Evolutionary conservation across 2,888 invertebrate species (phyloP).

Genomic region (Nomada fabriciana): DNA sequence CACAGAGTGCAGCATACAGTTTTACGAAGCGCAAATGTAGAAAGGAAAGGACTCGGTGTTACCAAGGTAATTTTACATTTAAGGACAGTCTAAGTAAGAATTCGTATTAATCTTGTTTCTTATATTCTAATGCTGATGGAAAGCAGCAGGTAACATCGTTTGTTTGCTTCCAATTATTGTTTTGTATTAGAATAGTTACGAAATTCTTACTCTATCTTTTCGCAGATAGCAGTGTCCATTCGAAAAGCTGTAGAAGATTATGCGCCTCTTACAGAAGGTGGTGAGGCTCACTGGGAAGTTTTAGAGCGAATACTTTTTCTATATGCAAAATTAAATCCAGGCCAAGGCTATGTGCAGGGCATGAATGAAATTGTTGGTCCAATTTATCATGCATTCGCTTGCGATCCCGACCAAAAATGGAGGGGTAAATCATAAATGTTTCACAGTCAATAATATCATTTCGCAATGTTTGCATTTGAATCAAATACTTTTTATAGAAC

Average conservation of each 20-base stretch:
- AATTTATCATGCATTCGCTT: constrained; percentile 98
- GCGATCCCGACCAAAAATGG: constrained; percentile 92
- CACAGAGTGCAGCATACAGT: constrained; percentile 94
- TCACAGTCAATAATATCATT: background rate
- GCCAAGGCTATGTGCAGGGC: constrained; percentile 98
- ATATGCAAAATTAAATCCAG: constrained; percentile 99
- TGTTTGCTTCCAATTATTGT: constrained; percentile 10
- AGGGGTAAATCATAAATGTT: constrained; percentile 86
- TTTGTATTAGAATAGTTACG: background rate
- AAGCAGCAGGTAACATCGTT: constrained; percentile 78
- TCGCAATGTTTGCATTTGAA: background rate
- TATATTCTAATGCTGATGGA: constrained; percentile 66
- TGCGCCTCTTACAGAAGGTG: constrained; percentile 93
- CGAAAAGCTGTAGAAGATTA: constrained; percentile 93
- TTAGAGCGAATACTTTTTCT: constrained; percentile 98
- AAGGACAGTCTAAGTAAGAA: background rate
- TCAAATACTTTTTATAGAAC: constrained; percentile 86
- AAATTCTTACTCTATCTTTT: constrained; percentile 24
- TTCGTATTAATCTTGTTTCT: constrained; percentile 49
- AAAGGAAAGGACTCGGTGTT: constrained; percentile 94
- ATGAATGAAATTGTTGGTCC: constrained; percentile 99
- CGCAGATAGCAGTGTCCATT: constrained; percentile 89
- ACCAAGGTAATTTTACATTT: constrained; percentile 89
- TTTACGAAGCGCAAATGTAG: constrained; percentile 94
- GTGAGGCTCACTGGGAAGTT: constrained; percentile 99